Base-by-base conservation (phyloP, 2,888 invertebrate genomes). In the Thalpophila matura region DNA sequence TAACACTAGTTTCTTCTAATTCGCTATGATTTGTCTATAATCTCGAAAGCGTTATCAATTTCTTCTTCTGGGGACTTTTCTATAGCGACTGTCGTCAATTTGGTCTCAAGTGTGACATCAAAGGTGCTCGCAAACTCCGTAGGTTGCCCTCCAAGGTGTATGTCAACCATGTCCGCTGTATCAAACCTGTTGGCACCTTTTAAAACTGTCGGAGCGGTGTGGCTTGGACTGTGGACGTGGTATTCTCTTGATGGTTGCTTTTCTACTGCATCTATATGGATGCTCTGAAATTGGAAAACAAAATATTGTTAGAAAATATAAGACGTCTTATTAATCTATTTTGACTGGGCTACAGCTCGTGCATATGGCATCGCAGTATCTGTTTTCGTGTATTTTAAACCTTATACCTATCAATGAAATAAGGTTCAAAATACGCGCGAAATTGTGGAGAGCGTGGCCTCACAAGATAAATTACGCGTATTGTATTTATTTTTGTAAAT, bases 31-130 rank as follows among this genome's bases (percentile, higher is more conserved):
- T 93, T 95, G 53, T 95, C 92, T 53, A 94, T 89, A 20, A 92
- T 85, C 65, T 92, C 89, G 55, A 95, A 95, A 0, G 94, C 95
- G 12, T 73, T 88, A 59, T 95, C 95, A 47, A 95, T 95, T 79
- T 95, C 94, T 69, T 93, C 91, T 14, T 95, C 95, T 0, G 94
- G 91, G 0, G 89, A 86, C 43, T 82, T 87, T 22, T 66, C 69
- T 29, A 67, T 27, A 1, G 26, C 59, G 26, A 61, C 59, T 9
- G 45, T 67, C 40, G 57, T 67, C 22, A 74, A 45, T 37, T 74
- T 67, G 4, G 62, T 68, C 10, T 78, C 65, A 18, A 68, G 49
- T 14, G 50, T 59, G 1, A 54, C 61, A 27, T 77, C 61, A 2
- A 66, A 27, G 14, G 42, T 33, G 4, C 43, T 35, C 38, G 56